Evolutionary conservation across 1,140 invertebrate species (phyloP).

Genomic region (Leptinotarsa texana): DNA sequence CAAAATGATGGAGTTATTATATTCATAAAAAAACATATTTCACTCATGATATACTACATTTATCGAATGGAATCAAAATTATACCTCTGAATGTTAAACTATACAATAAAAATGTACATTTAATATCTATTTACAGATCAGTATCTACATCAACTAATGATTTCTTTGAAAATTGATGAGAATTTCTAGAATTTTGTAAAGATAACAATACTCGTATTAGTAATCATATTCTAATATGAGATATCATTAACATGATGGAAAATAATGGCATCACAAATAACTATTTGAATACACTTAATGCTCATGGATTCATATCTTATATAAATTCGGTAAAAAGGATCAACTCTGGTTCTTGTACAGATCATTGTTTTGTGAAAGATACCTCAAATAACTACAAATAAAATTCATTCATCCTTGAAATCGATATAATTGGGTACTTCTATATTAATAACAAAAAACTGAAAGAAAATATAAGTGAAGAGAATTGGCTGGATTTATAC

Average conservation of each 20-base stretch:
- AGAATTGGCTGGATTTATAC: not conserved
- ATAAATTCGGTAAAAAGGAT: not conserved
- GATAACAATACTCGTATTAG: not conserved
- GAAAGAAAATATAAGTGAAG: not conserved
- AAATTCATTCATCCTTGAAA: not conserved
- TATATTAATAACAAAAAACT: not conserved
- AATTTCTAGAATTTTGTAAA: not conserved
- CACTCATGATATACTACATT: too few relatives aligned
- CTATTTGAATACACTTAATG: not conserved
- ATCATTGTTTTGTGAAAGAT: not conserved
- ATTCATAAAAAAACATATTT: too few relatives aligned
- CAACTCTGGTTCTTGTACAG: not conserved
- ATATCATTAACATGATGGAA: constrained; percentile 6
- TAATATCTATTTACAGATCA: not conserved
- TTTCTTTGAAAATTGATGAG: not conserved
- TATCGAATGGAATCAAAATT: constrained; percentile 4
- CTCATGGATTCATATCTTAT: constrained; percentile 11
- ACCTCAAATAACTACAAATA: not conserved
- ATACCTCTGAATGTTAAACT: not conserved
- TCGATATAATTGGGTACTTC: not conserved
- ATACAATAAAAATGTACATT: not conserved
- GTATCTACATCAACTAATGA: not conserved
- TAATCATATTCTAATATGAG: not conserved
- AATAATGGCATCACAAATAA: constrained; percentile 6
- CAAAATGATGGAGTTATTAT: constrained; percentile 3